These are phyloP conservation scores for Pristionchus mayeri DNA, from an alignment of 2,888 invertebrate species.

Conservation along the genomic window DNA sequence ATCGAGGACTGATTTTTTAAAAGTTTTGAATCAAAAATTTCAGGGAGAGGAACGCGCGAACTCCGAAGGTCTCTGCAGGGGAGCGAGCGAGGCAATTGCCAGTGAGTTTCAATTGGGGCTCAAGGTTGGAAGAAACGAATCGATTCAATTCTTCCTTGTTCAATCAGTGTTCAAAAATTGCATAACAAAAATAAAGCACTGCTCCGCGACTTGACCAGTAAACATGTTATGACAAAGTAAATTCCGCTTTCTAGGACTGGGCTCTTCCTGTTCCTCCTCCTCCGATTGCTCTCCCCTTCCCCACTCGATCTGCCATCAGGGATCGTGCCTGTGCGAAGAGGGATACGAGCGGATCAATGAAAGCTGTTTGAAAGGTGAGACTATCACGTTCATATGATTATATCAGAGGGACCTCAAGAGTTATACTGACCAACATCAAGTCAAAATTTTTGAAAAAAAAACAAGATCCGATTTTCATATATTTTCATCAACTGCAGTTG, in stretches of 20 bases:
- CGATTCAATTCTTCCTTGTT: background rate
- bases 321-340: constrained; percentile 6
- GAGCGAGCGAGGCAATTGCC: background rate
- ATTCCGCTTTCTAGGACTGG: constrained; percentile 23
- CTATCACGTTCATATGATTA: background rate
- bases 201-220: no score
- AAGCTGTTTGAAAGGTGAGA: constrained; percentile 32
- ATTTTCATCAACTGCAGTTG: background rate
- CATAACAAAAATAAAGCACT: no score
- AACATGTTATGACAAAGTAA: no score
- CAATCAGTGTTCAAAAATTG: no score
- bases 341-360: constrained; percentile 46
- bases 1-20: background rate
- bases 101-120: background rate
- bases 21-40: background rate
- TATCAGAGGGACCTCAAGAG: no score
- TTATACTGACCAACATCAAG: no score
- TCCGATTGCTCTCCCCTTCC: constrained; percentile 40
- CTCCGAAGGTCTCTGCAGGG: constrained; percentile 3
- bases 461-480: no score
- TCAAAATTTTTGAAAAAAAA: no score
- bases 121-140: background rate
- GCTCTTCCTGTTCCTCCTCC: constrained; percentile 12
- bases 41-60: constrained; percentile 15
- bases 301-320: constrained; percentile 36